Evolutionary conservation across 2,888 invertebrate genomes (phyloP).

Genomic region (Uloborus plumipes): DNA sequence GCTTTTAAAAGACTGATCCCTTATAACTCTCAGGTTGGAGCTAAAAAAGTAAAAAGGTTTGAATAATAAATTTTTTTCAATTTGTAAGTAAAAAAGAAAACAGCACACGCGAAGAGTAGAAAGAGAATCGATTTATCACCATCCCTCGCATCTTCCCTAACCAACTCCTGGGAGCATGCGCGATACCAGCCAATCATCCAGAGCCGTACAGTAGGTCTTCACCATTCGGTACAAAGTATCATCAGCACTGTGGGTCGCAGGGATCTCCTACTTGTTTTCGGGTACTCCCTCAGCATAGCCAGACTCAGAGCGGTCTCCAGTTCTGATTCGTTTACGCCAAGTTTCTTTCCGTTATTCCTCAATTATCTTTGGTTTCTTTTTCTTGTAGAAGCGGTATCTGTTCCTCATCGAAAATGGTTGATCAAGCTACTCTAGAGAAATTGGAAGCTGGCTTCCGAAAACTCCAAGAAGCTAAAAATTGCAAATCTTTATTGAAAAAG

Average conservation of each 20-base stretch:
- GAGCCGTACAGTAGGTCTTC: constrained; percentile 16
- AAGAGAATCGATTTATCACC: constrained; percentile 25
- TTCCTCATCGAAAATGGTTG: constrained; percentile 74
- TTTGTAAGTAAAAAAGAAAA: not conserved
- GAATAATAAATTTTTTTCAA: not conserved
- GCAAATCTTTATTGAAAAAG: constrained; percentile 96
- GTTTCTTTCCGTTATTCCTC: constrained; percentile 2
- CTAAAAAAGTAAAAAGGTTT: too few relatives aligned
- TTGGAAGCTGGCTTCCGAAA: constrained; percentile 92
- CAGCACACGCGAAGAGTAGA: constrained; percentile 1
- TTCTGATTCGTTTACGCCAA: not conserved
- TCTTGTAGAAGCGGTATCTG: constrained; percentile 42
- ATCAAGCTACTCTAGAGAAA: constrained; percentile 90
- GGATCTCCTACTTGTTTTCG: not conserved
- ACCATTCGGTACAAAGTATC: constrained; percentile 38
- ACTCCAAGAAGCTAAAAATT: constrained; percentile 84
- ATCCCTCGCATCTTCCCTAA: constrained; percentile 4
- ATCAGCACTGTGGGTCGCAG: not conserved
- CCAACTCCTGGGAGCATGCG: constrained; percentile 35
- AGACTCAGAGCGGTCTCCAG: not conserved
- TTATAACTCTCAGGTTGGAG: too few relatives aligned
- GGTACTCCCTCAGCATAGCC: not conserved
- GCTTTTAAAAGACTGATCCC: too few relatives aligned
- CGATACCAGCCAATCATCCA: constrained; percentile 3
- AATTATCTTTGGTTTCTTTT: constrained; percentile 13